phyloP scores from a whole-genome alignment of 2,113 vertebrate genomes.

The Ascaphus truei region DNA sequence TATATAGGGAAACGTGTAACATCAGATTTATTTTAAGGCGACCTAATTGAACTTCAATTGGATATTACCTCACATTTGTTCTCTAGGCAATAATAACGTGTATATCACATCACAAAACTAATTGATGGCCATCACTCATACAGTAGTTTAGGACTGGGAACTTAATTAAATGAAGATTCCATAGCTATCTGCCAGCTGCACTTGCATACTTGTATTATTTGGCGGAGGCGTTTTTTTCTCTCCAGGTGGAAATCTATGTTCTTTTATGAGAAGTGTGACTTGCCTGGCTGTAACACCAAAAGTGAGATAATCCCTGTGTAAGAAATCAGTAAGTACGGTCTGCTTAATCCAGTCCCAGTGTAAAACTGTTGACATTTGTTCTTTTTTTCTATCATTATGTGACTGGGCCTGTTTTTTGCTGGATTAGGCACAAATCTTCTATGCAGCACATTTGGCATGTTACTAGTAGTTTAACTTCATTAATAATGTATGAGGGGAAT shows the following conservation, averaged over 20 bases:
- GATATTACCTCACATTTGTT: slow-evolving; percentile 51
- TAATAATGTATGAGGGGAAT: slow-evolving; percentile 99
- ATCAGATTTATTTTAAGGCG: slow-evolving; percentile 47
- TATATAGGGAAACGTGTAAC: slow-evolving; percentile 1
- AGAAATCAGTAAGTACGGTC: slow-evolving; percentile 80
- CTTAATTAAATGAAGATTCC: slow-evolving; percentile 50
- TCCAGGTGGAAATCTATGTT: slow-evolving; percentile 60
- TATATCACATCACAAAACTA: slow-evolving; percentile 41
- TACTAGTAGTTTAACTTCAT: slow-evolving; percentile 99
- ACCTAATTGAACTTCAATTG: slow-evolving; percentile 51
- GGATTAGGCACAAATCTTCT: slow-evolving; percentile 99
- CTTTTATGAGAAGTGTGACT: slow-evolving; percentile 68
- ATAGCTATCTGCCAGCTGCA: slow-evolving; percentile 28
- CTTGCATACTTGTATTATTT: slow-evolving; percentile 16
- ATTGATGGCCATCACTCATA: slow-evolving; percentile 44
- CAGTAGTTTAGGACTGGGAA: slow-evolving; percentile 44
- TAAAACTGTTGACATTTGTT: slow-evolving; percentile 99
- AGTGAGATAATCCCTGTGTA: slow-evolving; percentile 81
- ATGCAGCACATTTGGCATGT: slow-evolving; percentile 98
- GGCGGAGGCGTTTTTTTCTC: slow-evolving; percentile 31
- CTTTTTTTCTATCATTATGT: slow-evolving; percentile 98
- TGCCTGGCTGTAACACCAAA: slow-evolving; percentile 71
- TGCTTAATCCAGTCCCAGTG: slow-evolving; percentile 98
- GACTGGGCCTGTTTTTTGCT: slow-evolving; percentile 99
- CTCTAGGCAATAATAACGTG: slow-evolving; percentile 42